These are phyloP conservation scores for Ailurus styani DNA, from an alignment of 2,113 vertebrate species.

Conservation along the genomic window DNA sequence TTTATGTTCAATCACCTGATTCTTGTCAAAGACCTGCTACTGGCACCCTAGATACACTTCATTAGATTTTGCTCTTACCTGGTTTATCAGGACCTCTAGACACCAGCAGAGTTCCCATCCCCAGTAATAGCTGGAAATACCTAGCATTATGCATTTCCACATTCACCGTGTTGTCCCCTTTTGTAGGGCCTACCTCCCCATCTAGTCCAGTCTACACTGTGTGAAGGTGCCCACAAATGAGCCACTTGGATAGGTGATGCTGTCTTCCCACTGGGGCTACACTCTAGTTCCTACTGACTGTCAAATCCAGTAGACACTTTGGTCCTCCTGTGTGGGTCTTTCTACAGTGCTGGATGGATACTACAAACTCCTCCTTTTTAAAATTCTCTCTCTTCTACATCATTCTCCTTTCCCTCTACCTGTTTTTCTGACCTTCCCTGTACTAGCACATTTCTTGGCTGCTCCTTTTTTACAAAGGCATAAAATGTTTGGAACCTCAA, in stretches of 20 bases:
- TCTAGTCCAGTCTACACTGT: neutral
- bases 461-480: neutral
- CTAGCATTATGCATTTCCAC: neutral
- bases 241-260: neutral
- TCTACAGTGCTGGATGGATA: neutral
- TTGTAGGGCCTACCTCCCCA: neutral
- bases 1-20: neutral
- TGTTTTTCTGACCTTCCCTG: neutral
- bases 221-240: neutral
- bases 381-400: neutral
- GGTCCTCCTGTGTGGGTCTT: neutral
- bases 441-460: neutral
- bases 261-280: neutral
- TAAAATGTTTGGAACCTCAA: neutral
- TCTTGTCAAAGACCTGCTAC: neutral
- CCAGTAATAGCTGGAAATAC: neutral
- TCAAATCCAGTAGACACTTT: neutral
- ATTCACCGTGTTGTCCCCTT: neutral
- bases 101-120: neutral
- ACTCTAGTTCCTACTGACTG: neutral
- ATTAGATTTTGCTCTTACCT: neutral
- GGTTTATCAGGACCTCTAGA: neutral
- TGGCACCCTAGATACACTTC: neutral
- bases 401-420: neutral
- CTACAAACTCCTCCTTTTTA: neutral